Evolutionary conservation across 2,888 invertebrate genomes (phyloP), one percentile per base, ranked within the genome.

Genomic region (Dusona sp.): DNA sequence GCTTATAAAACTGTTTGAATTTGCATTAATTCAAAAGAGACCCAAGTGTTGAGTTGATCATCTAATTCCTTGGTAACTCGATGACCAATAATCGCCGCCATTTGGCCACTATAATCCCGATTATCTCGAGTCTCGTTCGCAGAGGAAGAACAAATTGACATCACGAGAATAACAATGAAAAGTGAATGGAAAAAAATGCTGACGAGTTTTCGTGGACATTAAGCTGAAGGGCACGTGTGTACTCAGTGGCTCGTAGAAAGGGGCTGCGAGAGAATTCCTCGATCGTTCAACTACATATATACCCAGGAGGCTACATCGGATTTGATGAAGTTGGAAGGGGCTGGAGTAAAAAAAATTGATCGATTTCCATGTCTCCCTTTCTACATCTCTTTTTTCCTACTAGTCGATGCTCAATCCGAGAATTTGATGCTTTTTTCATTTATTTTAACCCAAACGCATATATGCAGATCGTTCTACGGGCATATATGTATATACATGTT

Each of bases 231-330:
- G 61, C 61, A 75, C 80, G 65, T 77, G 80, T 80, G 80, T 84
- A 84, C 51, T 68, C 79, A 65, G 84, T 84, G 33, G 84, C 70
- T 73, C 68, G 75, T 74, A 67, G 70, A 79, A 79, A 79, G 64
- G 70, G 74, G 79, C 68, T 48, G 64, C 51, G n/a, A 51, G 68
- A 61, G 73, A 36, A 79, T 73, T 79, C 61, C 25, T 61, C 79
- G 38, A 25, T 61, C 29, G 61, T 61, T 61, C 6, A 61, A 16
- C 16, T 29, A 16, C 16, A 29, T 29, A 61, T 61, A 16, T 61
- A 61, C 61, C 29, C 16, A 16, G 29, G 61, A 61, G 29, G 9
- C 29, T 29, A 61, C 61, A 61, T 61, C 2, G 61, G 61, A 61
- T 61, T 61, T 29, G 61, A 61, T 61, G 61, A 61, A 16, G 29